phyloP scores from a whole-genome alignment of 2,113 vertebrate species.

The Toxotes chatareus region DNA sequence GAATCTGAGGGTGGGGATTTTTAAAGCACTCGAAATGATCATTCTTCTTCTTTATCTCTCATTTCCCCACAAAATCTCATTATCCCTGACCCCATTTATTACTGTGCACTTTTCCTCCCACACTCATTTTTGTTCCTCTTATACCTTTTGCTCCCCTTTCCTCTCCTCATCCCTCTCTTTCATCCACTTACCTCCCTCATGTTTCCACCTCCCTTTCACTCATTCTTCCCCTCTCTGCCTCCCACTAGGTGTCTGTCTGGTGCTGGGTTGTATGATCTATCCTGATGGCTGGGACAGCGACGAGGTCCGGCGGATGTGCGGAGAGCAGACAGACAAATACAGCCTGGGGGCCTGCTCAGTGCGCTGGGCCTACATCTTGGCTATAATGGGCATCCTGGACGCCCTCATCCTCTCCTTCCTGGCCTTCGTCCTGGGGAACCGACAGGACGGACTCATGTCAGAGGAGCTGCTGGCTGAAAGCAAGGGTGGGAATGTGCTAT shows the following conservation, averaged over 20 bases:
- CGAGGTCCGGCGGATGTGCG: slow-evolving; percentile 94
- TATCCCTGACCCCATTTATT: slow-evolving; percentile 25
- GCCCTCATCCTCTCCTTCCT: slow-evolving; percentile 97
- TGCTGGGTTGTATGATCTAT: slow-evolving; percentile 97
- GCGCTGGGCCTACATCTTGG: slow-evolving; percentile 97
- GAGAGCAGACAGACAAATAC: slow-evolving; percentile 97
- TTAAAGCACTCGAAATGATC: slow-evolving; percentile 9
- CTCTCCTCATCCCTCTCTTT: neutral
- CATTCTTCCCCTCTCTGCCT: neutral
- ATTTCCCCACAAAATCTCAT: slow-evolving; percentile 24
- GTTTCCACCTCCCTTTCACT: neutral
- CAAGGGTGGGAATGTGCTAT: slow-evolving; percentile 88
- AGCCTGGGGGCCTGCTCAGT: slow-evolving; percentile 95
- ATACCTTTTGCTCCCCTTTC: neutral
- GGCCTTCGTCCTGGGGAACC: slow-evolving; percentile 97
- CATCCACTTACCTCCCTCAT: neutral
- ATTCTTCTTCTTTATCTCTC: slow-evolving; percentile 13
- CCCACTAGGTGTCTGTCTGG: slow-evolving; percentile 90
- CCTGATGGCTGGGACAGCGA: slow-evolving; percentile 97
- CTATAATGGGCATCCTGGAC: slow-evolving; percentile 96
- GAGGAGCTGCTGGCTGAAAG: slow-evolving; percentile 96
- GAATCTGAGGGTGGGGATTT: neutral
- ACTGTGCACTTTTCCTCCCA: neutral
- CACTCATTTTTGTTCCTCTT: neutral
- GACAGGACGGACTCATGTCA: slow-evolving; percentile 96